These are phyloP conservation scores for Leptoteleia sp. DNA, from an alignment of 1,140 invertebrate genomes.

Conservation along the genomic window DNA sequence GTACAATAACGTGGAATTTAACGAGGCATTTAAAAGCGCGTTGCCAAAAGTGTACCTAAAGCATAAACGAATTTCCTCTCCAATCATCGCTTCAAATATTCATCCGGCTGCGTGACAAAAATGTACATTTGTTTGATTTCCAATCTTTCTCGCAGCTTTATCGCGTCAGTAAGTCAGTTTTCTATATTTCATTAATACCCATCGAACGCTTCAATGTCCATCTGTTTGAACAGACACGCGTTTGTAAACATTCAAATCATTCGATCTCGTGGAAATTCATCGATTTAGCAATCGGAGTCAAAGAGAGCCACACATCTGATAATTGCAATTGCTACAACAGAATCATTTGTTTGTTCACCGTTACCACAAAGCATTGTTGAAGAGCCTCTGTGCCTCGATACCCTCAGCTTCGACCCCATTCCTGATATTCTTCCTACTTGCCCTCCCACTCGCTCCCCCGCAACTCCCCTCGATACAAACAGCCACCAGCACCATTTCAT, in stretches of 20 bases:
- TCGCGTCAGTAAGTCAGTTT: constrained; percentile 27
- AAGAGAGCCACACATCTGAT: constrained; percentile 65
- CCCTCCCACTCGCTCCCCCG: constrained; percentile 2
- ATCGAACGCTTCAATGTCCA: not conserved
- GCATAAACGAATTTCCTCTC: constrained; percentile 21
- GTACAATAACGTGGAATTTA: constrained; percentile 1
- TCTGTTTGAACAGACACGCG: no score
- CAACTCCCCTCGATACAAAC: no score
- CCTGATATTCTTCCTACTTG: constrained; percentile 27
- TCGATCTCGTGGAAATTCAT: constrained; percentile 71
- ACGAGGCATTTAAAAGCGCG: constrained; percentile 13
- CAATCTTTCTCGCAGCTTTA: constrained; percentile 31
- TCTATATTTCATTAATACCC: constrained; percentile 22
- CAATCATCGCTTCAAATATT: constrained; percentile 13
- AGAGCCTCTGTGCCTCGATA: constrained; percentile 46
- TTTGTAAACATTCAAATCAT: constrained; percentile 60
- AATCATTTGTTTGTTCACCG: constrained; percentile 78
- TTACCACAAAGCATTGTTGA: constrained; percentile 77
- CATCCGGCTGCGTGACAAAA: constrained; percentile 17
- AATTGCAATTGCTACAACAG: constrained; percentile 74
- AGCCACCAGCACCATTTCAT: constrained; percentile 39
- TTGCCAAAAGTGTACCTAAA: constrained; percentile 7
- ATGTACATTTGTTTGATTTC: constrained; percentile 17
- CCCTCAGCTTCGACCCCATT: constrained; percentile 32
- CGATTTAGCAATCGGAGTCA: constrained; percentile 73